These are phyloP conservation scores for Bombyx huttoni DNA, from an alignment of 2,888 invertebrate genomes.

Conservation along the genomic window DNA sequence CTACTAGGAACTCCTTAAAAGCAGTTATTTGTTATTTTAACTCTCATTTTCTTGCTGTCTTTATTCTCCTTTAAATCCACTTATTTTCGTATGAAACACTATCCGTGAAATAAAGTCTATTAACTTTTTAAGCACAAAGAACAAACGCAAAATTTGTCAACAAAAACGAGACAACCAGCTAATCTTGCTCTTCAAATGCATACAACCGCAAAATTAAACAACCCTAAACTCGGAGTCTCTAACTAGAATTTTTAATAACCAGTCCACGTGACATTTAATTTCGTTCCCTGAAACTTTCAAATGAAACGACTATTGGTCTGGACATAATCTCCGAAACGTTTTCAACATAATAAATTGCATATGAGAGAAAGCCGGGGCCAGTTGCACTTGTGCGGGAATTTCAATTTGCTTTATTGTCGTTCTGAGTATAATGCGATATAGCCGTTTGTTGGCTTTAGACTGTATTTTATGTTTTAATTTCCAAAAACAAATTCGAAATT, in stretches of 20 bases:
- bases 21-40: no score
- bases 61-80: no score
- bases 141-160: no score
- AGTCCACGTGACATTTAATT: background rate
- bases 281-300: background rate
- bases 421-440: background rate
- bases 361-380: background rate
- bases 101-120: no score
- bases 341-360: background rate
- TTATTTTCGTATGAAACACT: no score
- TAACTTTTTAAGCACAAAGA: no score
- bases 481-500: no score
- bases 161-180: background rate
- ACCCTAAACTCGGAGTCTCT: background rate
- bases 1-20: no score
- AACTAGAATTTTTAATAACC: background rate
- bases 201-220: background rate
- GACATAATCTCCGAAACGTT: background rate
- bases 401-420: background rate
- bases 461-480: background rate
- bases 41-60: no score
- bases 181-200: background rate
- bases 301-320: background rate
- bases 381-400: background rate
- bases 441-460: background rate